Evolutionary conservation across 2,113 vertebrate genomes (phyloP).

Genomic region (Chaetops frenatus): DNA sequence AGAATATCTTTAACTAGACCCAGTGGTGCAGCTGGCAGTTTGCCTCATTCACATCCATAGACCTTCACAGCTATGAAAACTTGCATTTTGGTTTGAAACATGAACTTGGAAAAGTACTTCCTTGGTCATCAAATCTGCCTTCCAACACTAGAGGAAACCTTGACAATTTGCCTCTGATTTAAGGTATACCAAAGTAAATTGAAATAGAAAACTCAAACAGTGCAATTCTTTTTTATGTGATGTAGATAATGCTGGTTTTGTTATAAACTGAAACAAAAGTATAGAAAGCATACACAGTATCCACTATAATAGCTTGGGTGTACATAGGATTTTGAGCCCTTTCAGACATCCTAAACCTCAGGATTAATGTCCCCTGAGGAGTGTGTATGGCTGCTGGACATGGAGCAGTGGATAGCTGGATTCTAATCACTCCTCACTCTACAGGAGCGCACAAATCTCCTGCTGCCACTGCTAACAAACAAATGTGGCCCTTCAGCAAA

Average conservation of each 20-base stretch:
- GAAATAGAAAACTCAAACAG: not conserved
- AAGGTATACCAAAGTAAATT: not conserved
- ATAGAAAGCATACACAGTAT: not conserved
- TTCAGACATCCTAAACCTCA: not conserved
- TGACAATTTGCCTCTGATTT: not conserved
- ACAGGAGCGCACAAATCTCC: accelerated
- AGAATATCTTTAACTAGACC: not conserved
- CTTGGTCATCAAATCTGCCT: not conserved
- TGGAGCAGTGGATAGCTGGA: not conserved
- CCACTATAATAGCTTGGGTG: not conserved
- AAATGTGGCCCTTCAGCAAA: not conserved
- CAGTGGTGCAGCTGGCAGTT: not conserved
- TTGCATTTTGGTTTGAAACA: not conserved
- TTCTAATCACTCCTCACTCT: not conserved
- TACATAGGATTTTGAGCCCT: not conserved
- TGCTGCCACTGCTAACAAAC: not conserved
- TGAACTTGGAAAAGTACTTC: not conserved
- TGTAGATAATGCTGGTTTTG: not conserved
- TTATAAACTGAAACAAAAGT: not conserved
- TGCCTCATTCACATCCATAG: not conserved
- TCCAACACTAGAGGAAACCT: not conserved
- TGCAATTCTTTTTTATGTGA: not conserved
- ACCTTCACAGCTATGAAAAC: not conserved
- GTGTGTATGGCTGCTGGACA: accelerated
- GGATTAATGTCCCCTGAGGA: not conserved